Evolutionary conservation across 2,888 invertebrate species (phyloP), one percentile per base, ranked within the genome.

Genomic region (Terebella lapidaria): DNA sequence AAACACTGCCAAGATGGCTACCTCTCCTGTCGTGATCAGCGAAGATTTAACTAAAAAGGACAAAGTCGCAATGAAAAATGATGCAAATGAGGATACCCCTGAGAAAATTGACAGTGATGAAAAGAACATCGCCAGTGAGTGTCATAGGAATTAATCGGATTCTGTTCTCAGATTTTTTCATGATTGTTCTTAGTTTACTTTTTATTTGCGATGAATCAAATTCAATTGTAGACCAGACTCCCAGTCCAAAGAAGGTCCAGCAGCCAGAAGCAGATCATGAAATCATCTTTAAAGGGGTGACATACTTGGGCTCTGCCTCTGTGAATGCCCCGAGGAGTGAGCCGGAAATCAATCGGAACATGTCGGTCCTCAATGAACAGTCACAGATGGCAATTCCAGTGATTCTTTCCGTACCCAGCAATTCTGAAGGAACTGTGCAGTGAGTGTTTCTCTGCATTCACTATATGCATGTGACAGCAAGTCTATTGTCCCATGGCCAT

Each of bases 261-360:
- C n/a, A n/a, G n/a, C 10, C 42, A n/a, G 10, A 35, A 35, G 42
- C 10, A 10, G 42, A 35, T n/a, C 59, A 62, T 5, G 54, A 47
- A 52, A 63, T 49, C 15, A 35, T 65, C 3, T 66, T 65, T 57
- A 67, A 57, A 74, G 91, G 92, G 0, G 92, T 96, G 49, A 91
- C 91, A 62, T 95, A 95, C 83, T 85, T 96, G 70, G 95, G 95
- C 49, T 90, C 92, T 15, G 91, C 92, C 57, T 88, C 89, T 68
- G 93, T 96, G 71, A 89, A 91, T 75, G 91, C 92, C 15, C 94
- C 95, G 0, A 90, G 94, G 79, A 92, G 91, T 24, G 94, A 95
- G 82, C 84, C 84, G 10, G 94, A 95, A 83, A 94, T 96, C 64
- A 92, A 93, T 79, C 85, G 90, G 57, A 94, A 94, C 77, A 95